phyloP scores from a whole-genome alignment of 2,888 invertebrate genomes.

The Mythimna albipuncta region DNA sequence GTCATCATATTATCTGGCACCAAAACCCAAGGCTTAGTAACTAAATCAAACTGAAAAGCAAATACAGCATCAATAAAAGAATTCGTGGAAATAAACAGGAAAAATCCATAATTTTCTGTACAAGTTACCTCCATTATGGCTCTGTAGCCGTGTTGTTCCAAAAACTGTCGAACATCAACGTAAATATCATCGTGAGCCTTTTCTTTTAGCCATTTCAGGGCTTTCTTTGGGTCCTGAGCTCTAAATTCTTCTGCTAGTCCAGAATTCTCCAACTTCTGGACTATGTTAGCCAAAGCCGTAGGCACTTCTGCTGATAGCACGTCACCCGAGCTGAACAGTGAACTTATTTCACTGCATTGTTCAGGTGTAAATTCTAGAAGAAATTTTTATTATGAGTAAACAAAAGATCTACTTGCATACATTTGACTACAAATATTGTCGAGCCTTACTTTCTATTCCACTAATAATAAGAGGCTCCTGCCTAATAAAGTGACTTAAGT shows the following conservation, averaged over 20 bases:
- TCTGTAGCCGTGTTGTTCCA: conserved; percentile 93
- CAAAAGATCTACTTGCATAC: background rate
- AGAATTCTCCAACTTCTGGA: conserved; percentile 81
- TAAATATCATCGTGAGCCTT: conserved; percentile 83
- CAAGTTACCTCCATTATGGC: conserved; percentile 91
- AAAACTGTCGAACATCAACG: conserved; percentile 89
- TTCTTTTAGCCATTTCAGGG: conserved; percentile 90
- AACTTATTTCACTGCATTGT: conserved; percentile 93
- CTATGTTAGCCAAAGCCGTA: conserved; percentile 84
- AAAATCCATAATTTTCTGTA: background rate
- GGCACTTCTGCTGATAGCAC: conserved; percentile 95
- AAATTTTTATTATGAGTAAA: conserved; percentile 6
- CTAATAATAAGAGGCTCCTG: no score
- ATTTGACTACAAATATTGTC: no score
- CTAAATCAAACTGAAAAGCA: conserved; percentile 91
- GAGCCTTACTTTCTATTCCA: no score
- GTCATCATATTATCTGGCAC: conserved; percentile 91
- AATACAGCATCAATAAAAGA: background rate
- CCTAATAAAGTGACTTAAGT: no score
- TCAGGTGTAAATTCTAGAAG: conserved; percentile 91
- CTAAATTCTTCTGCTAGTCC: conserved; percentile 87
- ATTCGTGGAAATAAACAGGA: background rate
- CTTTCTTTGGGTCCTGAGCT: conserved; percentile 84
- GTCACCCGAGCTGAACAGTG: conserved; percentile 92
- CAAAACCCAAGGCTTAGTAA: conserved; percentile 92